These are phyloP conservation scores for Microtus pennsylvanicus DNA, from an alignment of 2,113 vertebrate species.

Conservation along the genomic window DNA sequence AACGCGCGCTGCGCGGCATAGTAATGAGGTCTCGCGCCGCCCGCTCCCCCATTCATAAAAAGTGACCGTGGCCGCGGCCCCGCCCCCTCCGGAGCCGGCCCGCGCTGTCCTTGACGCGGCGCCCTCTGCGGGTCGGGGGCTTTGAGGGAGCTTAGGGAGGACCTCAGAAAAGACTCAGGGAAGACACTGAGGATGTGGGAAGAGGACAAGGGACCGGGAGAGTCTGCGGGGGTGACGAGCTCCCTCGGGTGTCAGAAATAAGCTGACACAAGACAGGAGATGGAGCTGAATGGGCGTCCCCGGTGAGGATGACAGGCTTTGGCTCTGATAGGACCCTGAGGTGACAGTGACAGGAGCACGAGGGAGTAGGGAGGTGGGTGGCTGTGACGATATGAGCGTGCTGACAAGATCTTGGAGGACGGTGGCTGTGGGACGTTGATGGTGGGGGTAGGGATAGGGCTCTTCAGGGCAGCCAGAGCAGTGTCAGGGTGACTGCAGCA, in stretches of 20 bases:
- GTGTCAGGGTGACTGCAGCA: slow-evolving; percentile 32
- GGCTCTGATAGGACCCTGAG: slow-evolving; percentile 25
- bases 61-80: slow-evolving; percentile 61
- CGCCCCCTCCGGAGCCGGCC: slow-evolving; percentile 53
- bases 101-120: slow-evolving; percentile 74
- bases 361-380: slow-evolving; percentile 64
- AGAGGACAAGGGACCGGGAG: not conserved
- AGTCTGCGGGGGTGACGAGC: slow-evolving; percentile 23
- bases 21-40: slow-evolving; percentile 75
- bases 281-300: slow-evolving; percentile 47
- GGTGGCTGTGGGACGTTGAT: slow-evolving; percentile 31
- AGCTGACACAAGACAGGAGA: slow-evolving; percentile 24
- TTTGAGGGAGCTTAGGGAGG: not conserved
- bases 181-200: not conserved
- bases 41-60: slow-evolving; percentile 87
- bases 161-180: not conserved
- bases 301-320: slow-evolving; percentile 45
- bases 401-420: slow-evolving; percentile 63
- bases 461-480: not conserved
- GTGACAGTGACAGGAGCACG: slow-evolving; percentile 46
- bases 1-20: slow-evolving; percentile 72
- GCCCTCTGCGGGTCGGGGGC: slow-evolving; percentile 72
- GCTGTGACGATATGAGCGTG: slow-evolving; percentile 43
- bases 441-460: not conserved
- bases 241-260: slow-evolving; percentile 2